Evolutionary conservation across 1,140 invertebrate species (phyloP).

Genomic region (Hirudo medicinalis): DNA sequence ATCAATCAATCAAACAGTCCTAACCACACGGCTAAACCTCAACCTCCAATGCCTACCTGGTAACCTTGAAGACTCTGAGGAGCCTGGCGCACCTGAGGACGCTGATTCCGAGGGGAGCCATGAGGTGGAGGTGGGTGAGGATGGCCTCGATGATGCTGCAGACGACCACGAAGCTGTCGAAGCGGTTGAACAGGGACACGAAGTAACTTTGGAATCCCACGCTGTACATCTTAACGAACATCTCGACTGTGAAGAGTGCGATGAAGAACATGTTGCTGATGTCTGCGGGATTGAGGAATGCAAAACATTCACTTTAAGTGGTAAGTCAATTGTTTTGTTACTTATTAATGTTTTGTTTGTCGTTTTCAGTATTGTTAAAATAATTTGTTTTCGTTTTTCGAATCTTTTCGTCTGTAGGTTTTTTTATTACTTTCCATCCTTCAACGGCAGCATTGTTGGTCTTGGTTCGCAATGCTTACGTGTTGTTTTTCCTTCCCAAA

Average conservation of each 20-base stretch:
- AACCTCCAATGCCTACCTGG: slow-evolving; percentile 38
- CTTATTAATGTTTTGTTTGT: too few relatives aligned
- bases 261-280: slow-evolving; percentile 92
- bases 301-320: neutral
- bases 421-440: too few relatives aligned
- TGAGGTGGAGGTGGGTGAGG: slow-evolving; percentile 44
- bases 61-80: slow-evolving; percentile 52
- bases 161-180: slow-evolving; percentile 53
- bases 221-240: slow-evolving; percentile 99
- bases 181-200: slow-evolving; percentile 27
- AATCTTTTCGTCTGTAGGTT: too few relatives aligned
- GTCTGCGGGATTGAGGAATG: slow-evolving; percentile 29
- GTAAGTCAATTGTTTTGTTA: too few relatives aligned
- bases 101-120: slow-evolving; percentile 50
- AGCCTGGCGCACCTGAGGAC: slow-evolving; percentile 51
- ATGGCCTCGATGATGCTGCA: slow-evolving; percentile 49
- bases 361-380: too few relatives aligned
- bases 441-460: too few relatives aligned
- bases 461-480: too few relatives aligned
- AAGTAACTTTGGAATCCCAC: slow-evolving; percentile 68
- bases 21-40: neutral
- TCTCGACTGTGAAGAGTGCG: slow-evolving; percentile 90
- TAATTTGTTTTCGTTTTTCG: too few relatives aligned
- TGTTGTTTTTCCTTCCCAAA: too few relatives aligned
- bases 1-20: too few relatives aligned